phyloP scores from a whole-genome alignment of 1,140 invertebrate species.

The Drosophila grimshawi region DNA sequence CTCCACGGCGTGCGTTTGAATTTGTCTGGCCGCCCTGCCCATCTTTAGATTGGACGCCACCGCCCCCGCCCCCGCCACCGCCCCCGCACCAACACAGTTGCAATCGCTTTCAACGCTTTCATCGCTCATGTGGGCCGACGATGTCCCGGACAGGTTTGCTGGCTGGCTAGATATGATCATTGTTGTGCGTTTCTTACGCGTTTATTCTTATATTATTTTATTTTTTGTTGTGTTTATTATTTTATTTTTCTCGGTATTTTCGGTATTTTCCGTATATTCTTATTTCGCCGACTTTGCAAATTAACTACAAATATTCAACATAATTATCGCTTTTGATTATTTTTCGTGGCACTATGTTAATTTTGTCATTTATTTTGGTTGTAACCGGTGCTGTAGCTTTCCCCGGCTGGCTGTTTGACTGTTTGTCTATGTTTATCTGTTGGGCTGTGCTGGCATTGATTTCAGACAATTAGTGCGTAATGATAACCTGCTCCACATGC shows the following conservation, averaged over 20 bases:
- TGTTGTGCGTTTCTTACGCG: conserved; percentile 27
- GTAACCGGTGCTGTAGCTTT: conserved; percentile 23
- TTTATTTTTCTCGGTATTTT: conserved; percentile 15
- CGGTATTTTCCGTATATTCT: background rate
- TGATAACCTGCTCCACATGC: conserved; percentile 77
- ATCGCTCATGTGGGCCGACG: conserved; percentile 50
- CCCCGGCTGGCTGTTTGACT: background rate
- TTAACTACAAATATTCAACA: conserved; percentile 71
- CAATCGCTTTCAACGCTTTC: conserved; percentile 61
- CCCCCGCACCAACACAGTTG: conserved; percentile 49
- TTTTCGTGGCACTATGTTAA: conserved; percentile 72
- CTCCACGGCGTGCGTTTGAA: conserved; percentile 24
- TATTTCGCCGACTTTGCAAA: conserved; percentile 47
- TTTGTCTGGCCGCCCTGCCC: conserved; percentile 47
- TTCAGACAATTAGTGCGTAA: conserved; percentile 80
- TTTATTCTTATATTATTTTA: conserved; percentile 6
- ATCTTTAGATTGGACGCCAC: conserved; percentile 20
- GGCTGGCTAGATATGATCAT: conserved; percentile 77
- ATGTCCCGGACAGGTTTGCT: conserved; percentile 54
- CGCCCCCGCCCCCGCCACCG: background rate
- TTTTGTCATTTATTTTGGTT: conserved; percentile 66
- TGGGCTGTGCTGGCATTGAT: conserved; percentile 63
- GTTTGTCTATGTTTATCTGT: conserved; percentile 43
- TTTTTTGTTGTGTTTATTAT: conserved; percentile 7
- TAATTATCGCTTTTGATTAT: conserved; percentile 64